A percentile compares a stretch with the other conserved stretches of the same genome.
These are phyloP conservation scores for Calameuta idolon DNA, from an alignment of 2,888 invertebrate genomes.

Conservation along the genomic window DNA sequence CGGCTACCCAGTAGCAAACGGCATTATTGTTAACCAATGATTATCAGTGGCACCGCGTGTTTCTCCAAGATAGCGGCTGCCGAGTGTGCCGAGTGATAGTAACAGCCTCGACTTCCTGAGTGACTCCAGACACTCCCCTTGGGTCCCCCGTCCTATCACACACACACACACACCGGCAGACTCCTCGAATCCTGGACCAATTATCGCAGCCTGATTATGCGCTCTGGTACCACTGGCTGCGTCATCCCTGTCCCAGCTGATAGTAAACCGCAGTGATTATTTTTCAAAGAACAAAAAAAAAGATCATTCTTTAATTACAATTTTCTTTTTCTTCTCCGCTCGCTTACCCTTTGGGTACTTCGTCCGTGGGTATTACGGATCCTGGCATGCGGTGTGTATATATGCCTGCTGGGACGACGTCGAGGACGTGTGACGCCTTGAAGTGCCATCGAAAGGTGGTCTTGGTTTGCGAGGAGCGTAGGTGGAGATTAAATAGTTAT, in stretches of 20 bases:
- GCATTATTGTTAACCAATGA: conserved; percentile 40
- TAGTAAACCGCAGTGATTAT: neutral
- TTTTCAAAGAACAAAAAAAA: neutral
- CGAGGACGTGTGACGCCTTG: neutral
- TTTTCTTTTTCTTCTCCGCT: neutral
- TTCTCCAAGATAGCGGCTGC: conserved; percentile 43
- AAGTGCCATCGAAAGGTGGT: neutral
- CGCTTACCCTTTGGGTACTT: neutral
- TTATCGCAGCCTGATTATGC: neutral
- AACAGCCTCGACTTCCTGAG: conserved; percentile 53
- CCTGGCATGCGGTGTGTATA: neutral
- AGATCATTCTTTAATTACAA: neutral
- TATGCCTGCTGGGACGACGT: neutral
- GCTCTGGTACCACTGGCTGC: neutral
- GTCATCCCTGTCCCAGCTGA: neutral
- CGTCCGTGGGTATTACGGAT: neutral
- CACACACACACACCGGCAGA: conserved; percentile 16
- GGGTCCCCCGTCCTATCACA: neutral
- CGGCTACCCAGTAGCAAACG: conserved; percentile 35
- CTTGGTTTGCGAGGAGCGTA: conserved; percentile 25
- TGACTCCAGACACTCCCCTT: conserved; percentile 25
- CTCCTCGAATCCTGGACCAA: neutral
- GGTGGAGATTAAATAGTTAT: conserved; percentile 39
- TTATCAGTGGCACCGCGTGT: conserved; percentile 42
- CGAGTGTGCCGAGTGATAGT: conserved; percentile 53